phyloP scores from a whole-genome alignment of 1,140 invertebrate species.

The Scaptomyza hsui region DNA sequence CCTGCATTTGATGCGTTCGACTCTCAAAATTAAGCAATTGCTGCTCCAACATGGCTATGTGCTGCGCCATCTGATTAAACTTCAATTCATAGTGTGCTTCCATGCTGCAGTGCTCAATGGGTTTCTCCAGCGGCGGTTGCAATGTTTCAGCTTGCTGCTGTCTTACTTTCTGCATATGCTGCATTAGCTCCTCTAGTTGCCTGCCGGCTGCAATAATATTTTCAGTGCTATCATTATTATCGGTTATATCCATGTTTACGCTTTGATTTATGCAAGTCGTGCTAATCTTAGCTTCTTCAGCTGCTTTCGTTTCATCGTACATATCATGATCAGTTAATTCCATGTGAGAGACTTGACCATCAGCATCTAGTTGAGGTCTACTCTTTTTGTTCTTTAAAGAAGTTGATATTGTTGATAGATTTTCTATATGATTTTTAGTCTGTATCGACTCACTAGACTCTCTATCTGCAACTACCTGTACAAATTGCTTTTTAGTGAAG shows the following conservation, averaged over 20 bases:
- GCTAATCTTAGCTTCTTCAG: background rate
- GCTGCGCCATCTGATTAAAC: constrained; percentile 53
- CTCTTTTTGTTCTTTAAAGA: background rate
- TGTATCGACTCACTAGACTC: constrained; percentile 1
- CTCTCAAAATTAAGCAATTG: constrained; percentile 49
- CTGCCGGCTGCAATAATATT: constrained; percentile 7
- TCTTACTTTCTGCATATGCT: constrained; percentile 5
- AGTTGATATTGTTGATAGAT: background rate
- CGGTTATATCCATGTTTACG: constrained; percentile 9
- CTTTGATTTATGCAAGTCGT: background rate
- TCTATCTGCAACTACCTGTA: background rate
- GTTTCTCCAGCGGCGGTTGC: background rate
- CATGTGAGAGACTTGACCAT: constrained; percentile 4
- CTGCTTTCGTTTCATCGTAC: constrained; percentile 9
- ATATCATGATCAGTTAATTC: constrained; percentile 23
- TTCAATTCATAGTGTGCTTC: constrained; percentile 36
- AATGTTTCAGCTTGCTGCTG: background rate
- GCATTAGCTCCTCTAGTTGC: constrained; percentile 17
- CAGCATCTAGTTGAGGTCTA: background rate
- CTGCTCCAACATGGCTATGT: constrained; percentile 42
- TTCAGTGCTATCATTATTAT: constrained; percentile 15
- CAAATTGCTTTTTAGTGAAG: background rate
- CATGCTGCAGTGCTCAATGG: background rate
- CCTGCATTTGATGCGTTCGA: constrained; percentile 42
- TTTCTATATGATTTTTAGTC: background rate